Evolutionary conservation across 2,888 invertebrate species (phyloP).

Genomic region (Trachelus tabidus): DNA sequence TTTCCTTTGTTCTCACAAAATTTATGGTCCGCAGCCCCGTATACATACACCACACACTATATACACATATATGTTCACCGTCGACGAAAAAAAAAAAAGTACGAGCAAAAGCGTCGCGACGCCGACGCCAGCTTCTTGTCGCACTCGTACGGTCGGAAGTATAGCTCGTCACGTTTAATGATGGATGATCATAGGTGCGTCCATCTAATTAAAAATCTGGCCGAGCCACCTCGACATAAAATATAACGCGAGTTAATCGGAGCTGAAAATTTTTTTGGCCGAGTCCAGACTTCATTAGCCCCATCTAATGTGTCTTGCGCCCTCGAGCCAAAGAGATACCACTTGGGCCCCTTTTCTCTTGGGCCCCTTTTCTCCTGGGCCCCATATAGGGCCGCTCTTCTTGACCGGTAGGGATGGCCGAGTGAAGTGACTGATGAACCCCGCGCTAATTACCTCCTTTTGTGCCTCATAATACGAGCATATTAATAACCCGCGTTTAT

Average conservation of each 20-base stretch:
- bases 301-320: constrained; percentile 54
- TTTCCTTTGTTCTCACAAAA: neutral
- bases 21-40: neutral
- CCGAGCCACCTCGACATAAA: constrained; percentile 33
- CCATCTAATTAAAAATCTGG: constrained; percentile 49
- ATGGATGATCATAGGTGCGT: constrained; percentile 38
- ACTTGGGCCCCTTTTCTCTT: constrained; percentile 27
- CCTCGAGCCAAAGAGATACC: constrained; percentile 36
- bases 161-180: constrained; percentile 22
- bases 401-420: constrained; percentile 27
- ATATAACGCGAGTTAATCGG: constrained; percentile 54
- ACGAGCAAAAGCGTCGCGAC: neutral
- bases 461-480: constrained; percentile 53
- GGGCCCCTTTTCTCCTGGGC: neutral
- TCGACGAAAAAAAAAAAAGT: too few species aligned
- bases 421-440: constrained; percentile 63
- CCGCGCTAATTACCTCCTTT: constrained; percentile 62
- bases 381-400: constrained; percentile 24
- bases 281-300: constrained; percentile 52
- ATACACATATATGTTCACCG: neutral
- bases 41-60: neutral
- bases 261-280: constrained; percentile 26
- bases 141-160: neutral
- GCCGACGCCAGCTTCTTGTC: neutral
- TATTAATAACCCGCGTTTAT: constrained; percentile 63